Evolutionary conservation across 2,888 invertebrate species (phyloP).

Genomic region (Drosophila yooni): DNA sequence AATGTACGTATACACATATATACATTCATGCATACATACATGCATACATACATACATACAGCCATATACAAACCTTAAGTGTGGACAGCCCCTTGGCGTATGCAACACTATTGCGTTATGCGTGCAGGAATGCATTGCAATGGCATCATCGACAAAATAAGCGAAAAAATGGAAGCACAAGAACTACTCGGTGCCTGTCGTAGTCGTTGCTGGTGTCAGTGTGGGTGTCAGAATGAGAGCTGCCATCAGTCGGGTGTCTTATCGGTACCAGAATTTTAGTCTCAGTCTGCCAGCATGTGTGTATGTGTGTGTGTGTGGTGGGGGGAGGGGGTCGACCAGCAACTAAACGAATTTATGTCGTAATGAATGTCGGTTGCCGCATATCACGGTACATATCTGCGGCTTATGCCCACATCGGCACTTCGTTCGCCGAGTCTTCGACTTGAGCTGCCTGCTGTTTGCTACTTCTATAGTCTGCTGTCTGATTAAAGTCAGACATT

Average conservation of each 20-base stretch:
- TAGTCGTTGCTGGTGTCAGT: slow-evolving; percentile 3
- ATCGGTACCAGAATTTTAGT: slow-evolving; percentile 29
- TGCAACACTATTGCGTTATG: slow-evolving; percentile 39
- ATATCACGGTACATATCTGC: slow-evolving; percentile 69
- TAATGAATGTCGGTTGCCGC: slow-evolving; percentile 75
- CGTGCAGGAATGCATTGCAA: slow-evolving; percentile 15
- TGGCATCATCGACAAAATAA: slow-evolving; percentile 21
- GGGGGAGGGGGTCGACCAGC: slow-evolving; percentile 4
- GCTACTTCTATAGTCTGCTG: background rate
- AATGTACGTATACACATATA: background rate
- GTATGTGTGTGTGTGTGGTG: background rate
- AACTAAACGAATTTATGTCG: slow-evolving; percentile 74
- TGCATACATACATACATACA: background rate
- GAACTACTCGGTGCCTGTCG: background rate
- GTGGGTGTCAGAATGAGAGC: slow-evolving; percentile 7
- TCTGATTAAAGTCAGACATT: slow-evolving; percentile 42
- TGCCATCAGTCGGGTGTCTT: slow-evolving; percentile 22
- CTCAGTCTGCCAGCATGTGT: slow-evolving; percentile 15
- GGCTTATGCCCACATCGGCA: slow-evolving; percentile 60
- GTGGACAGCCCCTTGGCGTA: slow-evolving; percentile 23
- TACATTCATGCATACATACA: background rate
- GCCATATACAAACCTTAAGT: slow-evolving; percentile 12
- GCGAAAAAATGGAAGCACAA: slow-evolving; percentile 1
- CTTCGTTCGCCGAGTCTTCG: slow-evolving; percentile 29
- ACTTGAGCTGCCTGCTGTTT: slow-evolving; percentile 7